A percentile compares a stretch with the other conserved stretches of the same genome.
phyloP scores from a whole-genome alignment of 2,888 invertebrate species.

The Oscheius sp. region DNA sequence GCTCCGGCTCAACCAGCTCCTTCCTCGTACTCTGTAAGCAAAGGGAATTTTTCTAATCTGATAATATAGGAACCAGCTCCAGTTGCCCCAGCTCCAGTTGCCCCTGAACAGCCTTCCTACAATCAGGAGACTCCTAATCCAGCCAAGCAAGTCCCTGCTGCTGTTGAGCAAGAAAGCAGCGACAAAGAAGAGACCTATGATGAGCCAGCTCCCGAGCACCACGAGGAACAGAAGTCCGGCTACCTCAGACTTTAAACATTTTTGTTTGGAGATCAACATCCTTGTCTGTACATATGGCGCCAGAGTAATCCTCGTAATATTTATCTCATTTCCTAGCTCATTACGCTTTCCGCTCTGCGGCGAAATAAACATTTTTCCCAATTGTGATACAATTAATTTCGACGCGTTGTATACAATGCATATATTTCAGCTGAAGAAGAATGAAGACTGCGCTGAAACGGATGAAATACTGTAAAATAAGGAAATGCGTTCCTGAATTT shows the following conservation, averaged over 20 bases:
- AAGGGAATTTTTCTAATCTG: no score
- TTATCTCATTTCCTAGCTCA: no score
- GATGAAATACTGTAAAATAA: no score
- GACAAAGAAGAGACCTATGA: slow-evolving; percentile 13
- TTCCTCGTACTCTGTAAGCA: neutral
- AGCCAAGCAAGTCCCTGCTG: slow-evolving; percentile 4
- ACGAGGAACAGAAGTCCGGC: slow-evolving; percentile 11
- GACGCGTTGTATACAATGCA: no score
- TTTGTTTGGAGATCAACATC: neutral
- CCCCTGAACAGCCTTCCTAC: neutral
- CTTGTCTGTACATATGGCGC: slow-evolving; percentile 26
- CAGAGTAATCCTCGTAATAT: slow-evolving; percentile 14
- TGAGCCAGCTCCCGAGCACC: slow-evolving; percentile 2
- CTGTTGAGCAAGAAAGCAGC: neutral
- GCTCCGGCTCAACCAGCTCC: neutral
- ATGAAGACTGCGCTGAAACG: no score
- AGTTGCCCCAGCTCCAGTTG: neutral
- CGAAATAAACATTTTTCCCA: no score
- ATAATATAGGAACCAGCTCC: neutral
- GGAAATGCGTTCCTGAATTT: no score
- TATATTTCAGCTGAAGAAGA: no score
- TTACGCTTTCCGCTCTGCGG: no score
- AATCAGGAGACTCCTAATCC: slow-evolving; percentile 4
- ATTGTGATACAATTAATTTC: no score
- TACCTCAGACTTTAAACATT: slow-evolving; percentile 12